Conservation (phyloP, 1,140 invertebrate species). For the Vanessa tameamea region DNA sequence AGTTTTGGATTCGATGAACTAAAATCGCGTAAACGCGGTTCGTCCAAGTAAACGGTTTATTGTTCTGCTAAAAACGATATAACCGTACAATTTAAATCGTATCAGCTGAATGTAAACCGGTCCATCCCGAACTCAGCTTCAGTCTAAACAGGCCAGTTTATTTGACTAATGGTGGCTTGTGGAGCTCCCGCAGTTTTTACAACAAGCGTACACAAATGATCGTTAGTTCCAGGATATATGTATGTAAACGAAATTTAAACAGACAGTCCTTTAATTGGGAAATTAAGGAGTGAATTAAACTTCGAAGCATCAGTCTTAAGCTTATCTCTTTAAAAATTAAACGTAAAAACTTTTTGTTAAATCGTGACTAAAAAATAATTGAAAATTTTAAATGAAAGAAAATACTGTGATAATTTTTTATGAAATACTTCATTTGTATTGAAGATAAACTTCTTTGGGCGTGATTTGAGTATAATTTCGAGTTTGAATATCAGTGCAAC, state of each 20-base stretch:
- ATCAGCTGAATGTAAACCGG: slow-evolving; percentile 10
- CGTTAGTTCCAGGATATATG: slow-evolving; percentile 35
- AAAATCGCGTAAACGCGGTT: no score
- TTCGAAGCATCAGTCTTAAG: background rate
- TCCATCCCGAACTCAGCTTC: background rate
- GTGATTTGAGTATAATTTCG: background rate
- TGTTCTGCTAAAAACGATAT: background rate
- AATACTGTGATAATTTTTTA: no score
- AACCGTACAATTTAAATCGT: background rate
- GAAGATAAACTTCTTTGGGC: background rate
- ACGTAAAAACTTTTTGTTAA: no score
- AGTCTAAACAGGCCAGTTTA: slow-evolving; percentile 16
- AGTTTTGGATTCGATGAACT: no score
- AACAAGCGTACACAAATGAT: slow-evolving; percentile 30
- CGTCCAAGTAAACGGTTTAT: background rate
- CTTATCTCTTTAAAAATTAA: background rate
- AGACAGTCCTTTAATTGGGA: slow-evolving; percentile 46
- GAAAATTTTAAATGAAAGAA: no score
- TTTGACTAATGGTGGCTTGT: slow-evolving; percentile 28
- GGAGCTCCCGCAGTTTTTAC: slow-evolving; percentile 32
- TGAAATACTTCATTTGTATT: no score
- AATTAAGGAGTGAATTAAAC: slow-evolving; percentile 35
- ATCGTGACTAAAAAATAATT: no score
- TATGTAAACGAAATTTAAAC: slow-evolving; percentile 39
- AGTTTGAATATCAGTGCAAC: background rate